Percentiles rank a stretch among this genome's conserved stretches.
Conservation (phyloP, 2,888 invertebrate genomes). For the Aethes cnicana region DNA sequence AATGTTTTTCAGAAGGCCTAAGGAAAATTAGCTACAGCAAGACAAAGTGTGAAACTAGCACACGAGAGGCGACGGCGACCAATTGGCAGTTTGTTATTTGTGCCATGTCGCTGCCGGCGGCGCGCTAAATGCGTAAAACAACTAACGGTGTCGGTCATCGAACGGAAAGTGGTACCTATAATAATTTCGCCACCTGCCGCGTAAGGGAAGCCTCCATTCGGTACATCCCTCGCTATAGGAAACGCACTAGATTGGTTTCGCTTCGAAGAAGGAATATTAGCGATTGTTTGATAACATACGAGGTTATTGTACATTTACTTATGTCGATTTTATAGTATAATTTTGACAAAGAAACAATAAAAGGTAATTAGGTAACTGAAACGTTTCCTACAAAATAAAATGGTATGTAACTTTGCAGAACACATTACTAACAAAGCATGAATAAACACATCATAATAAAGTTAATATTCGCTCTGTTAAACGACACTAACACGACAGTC, state of each 20-base stretch:
- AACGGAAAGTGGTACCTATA: constrained; percentile 75
- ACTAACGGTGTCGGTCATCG: constrained; percentile 77
- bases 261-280: constrained; percentile 15
- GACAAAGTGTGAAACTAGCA: constrained; percentile 22
- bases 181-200: constrained; percentile 71
- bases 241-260: constrained; percentile 39
- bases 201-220: constrained; percentile 58
- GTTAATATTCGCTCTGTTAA: constrained; percentile 24
- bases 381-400: not conserved
- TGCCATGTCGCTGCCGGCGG: constrained; percentile 68
- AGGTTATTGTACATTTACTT: too few species aligned
- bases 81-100: constrained; percentile 61
- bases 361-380: not conserved
- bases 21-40: constrained; percentile 8
- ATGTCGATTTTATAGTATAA: too few species aligned
- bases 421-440: constrained; percentile 4
- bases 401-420: constrained; percentile 23
- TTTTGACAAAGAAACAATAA: too few species aligned
- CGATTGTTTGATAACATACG: too few species aligned
- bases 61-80: constrained; percentile 17
- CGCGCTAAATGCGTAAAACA: constrained; percentile 73
- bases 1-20: not conserved
- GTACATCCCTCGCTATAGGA: constrained; percentile 48
- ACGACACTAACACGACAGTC: constrained; percentile 26
- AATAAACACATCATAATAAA: constrained; percentile 31